phyloP scores from a whole-genome alignment of 2,113 vertebrate genomes.

The Tupaia chinensis region DNA sequence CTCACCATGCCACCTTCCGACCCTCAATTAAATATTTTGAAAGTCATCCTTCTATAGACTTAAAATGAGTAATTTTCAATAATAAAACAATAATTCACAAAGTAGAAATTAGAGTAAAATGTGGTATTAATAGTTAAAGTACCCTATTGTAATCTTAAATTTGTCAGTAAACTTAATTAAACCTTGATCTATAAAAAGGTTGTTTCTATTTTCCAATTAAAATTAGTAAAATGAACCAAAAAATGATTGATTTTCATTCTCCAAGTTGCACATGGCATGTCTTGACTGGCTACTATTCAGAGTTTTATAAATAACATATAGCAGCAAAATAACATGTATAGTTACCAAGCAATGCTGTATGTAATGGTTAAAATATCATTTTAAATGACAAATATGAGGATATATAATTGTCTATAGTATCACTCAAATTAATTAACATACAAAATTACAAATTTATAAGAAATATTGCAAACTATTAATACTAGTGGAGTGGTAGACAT shows the following conservation, averaged over 20 bases:
- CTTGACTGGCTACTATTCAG: background rate
- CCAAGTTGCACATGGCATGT: background rate
- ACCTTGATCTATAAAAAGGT: background rate
- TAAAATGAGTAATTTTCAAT: background rate
- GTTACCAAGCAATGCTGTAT: background rate
- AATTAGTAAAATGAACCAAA: conserved; percentile 3
- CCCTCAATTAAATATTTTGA: too few relatives aligned
- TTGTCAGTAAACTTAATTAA: background rate
- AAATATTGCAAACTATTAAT: background rate
- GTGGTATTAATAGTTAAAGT: background rate
- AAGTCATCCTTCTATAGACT: background rate
- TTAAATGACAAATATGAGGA: background rate
- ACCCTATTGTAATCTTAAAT: background rate
- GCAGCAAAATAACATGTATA: background rate
- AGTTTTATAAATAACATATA: background rate
- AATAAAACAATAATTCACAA: background rate
- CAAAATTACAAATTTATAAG: background rate
- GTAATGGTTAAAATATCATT: background rate
- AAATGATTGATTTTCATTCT: background rate
- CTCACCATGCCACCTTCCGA: too few relatives aligned
- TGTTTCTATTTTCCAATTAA: background rate
- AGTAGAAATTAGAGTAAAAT: background rate
- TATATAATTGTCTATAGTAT: background rate
- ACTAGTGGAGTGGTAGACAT: background rate
- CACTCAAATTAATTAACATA: background rate